Evolutionary conservation across 2,113 vertebrate genomes (phyloP).

Genomic region (Vicugna pacos): DNA sequence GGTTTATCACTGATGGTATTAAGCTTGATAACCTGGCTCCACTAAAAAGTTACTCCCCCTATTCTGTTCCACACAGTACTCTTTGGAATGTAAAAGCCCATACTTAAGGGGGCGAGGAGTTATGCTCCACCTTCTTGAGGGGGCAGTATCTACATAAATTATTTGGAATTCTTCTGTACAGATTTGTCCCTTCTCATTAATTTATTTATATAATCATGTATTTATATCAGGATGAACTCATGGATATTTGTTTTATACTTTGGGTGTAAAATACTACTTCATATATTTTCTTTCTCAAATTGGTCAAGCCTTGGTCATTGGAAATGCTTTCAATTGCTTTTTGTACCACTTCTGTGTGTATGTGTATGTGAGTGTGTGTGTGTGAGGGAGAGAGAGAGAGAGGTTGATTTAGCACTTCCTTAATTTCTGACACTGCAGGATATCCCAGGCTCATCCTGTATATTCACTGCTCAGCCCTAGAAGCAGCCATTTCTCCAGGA

Average conservation of each 20-base stretch:
- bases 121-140: background rate
- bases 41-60: background rate
- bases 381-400: no score
- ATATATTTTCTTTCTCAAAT: background rate
- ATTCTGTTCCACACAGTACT: background rate
- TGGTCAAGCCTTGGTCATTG: background rate
- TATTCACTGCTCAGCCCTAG: background rate
- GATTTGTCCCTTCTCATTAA: background rate
- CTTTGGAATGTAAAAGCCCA: background rate
- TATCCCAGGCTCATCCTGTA: background rate
- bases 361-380: no score
- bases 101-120: background rate
- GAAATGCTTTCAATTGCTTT: background rate
- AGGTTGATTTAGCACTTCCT: background rate
- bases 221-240: background rate
- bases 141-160: background rate
- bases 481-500: background rate
- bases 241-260: background rate
- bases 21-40: background rate
- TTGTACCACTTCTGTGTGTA: background rate
- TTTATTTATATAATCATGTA: conserved; percentile 15
- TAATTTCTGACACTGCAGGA: background rate
- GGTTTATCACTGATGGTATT: no score
- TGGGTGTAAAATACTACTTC: background rate
- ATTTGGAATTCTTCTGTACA: background rate